These are phyloP conservation scores for Aplysia californica DNA, from an alignment of 1,140 invertebrate genomes.

Conservation along the genomic window DNA sequence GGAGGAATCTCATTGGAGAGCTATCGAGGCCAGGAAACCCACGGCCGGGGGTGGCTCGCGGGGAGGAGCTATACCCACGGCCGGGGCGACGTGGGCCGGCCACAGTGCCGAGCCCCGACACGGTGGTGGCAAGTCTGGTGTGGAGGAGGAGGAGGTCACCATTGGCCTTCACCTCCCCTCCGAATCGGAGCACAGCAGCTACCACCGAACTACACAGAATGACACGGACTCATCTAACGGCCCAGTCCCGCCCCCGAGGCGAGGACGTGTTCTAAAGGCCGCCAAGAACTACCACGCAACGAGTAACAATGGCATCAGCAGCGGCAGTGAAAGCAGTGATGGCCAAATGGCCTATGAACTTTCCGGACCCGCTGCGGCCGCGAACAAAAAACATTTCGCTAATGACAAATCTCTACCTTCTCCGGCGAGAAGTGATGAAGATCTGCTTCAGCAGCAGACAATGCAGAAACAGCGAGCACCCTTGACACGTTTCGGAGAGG, in stretches of 20 bases:
- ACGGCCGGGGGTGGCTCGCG: conserved; percentile 14
- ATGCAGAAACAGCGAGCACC: conserved; percentile 8
- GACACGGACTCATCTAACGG: conserved; percentile 54
- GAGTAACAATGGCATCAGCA: conserved; percentile 6
- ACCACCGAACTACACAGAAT: conserved; percentile 50
- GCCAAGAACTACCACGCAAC: background rate
- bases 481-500: conserved; percentile 30
- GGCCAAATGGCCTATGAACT: background rate
- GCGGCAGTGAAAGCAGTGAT: conserved; percentile 8
- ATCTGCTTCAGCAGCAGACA: background rate
- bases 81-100: background rate
- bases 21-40: conserved; percentile 28
- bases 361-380: background rate
- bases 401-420: conserved; percentile 27
- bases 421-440: background rate
- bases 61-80: conserved; percentile 30
- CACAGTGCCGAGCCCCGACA: background rate
- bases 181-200: conserved; percentile 44
- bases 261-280: conserved; percentile 9
- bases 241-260: conserved; percentile 32
- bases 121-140: conserved; percentile 8
- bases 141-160: conserved; percentile 31
- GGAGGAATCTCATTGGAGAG: conserved; percentile 39
- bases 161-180: conserved; percentile 51
- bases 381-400: conserved; percentile 32